phyloP scores from a whole-genome alignment of 2,797 vertebrate species.

The Sebastes umbrosus region DNA sequence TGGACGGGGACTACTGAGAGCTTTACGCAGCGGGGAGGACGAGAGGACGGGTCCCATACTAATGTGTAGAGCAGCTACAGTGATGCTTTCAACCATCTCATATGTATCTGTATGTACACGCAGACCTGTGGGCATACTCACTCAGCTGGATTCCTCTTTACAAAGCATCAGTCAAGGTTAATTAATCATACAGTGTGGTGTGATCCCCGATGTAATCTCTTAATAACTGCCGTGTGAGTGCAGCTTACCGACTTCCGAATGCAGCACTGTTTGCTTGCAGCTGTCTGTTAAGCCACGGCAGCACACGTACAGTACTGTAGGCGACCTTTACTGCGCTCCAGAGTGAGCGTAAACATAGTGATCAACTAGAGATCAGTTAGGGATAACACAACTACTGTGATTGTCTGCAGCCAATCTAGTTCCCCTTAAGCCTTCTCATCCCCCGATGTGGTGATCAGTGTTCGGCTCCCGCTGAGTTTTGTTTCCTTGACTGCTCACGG shows the following conservation, averaged over 20 bases:
- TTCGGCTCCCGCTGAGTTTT: conserved; percentile 39
- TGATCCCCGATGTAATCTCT: conserved; percentile 76
- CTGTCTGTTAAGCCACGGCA: conserved; percentile 27
- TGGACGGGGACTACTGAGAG: conserved; percentile 40
- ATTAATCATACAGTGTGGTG: conserved; percentile 72
- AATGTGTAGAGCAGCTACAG: conserved; percentile 25
- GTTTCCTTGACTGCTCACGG: conserved; percentile 54
- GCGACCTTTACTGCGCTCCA: conserved; percentile 36
- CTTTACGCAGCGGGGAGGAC: background rate
- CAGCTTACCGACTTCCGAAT: conserved; percentile 56
- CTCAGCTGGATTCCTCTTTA: conserved; percentile 61
- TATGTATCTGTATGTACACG: conserved; percentile 52
- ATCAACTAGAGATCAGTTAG: conserved; percentile 48
- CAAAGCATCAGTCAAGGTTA: conserved; percentile 77
- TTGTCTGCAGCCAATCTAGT: conserved; percentile 14
- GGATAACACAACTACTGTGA: conserved; percentile 23
- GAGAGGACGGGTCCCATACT: conserved; percentile 19
- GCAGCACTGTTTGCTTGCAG: conserved; percentile 42
- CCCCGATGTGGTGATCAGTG: conserved; percentile 40
- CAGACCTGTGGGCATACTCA: conserved; percentile 44
- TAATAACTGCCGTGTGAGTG: conserved; percentile 68
- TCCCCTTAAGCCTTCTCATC: conserved; percentile 32
- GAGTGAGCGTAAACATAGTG: conserved; percentile 40
- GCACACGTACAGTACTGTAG: conserved; percentile 19
- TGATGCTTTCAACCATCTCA: conserved; percentile 26